A percentile compares a stretch with the other conserved stretches of the same genome.
Conservation (phyloP, 2,888 invertebrate species). For the Tricholauxania praeusta region DNA sequence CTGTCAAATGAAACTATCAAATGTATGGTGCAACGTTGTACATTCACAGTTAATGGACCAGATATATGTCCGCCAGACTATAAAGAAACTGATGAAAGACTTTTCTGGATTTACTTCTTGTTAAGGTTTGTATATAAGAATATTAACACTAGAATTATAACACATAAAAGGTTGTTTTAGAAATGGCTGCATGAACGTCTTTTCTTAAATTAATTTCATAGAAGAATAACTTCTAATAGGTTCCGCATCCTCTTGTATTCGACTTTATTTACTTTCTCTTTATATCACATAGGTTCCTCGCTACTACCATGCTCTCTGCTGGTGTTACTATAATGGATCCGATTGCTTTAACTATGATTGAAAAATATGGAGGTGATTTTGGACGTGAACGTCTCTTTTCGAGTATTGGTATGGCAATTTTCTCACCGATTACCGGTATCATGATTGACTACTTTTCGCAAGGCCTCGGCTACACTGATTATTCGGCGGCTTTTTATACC, state of each 20-base stretch:
- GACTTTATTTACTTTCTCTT: neutral
- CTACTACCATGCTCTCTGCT: conserved; percentile 84
- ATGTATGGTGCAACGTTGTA: conserved; percentile 83
- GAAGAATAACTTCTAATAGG: no score
- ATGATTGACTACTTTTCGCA: conserved; percentile 75
- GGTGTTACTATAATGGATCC: conserved; percentile 92
- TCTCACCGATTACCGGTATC: conserved; percentile 83
- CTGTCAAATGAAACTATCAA: conserved; percentile 75
- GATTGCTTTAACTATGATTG: conserved; percentile 86
- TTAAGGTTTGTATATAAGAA: conserved; percentile 65
- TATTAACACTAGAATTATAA: neutral
- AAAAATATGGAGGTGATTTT: conserved; percentile 85
- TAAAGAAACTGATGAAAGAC: conserved; percentile 80
- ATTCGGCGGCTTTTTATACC: conserved; percentile 86
- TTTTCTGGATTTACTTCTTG: conserved; percentile 87
- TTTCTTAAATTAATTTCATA: no score
- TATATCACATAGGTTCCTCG: conserved; percentile 73
- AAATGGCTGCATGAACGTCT: no score
- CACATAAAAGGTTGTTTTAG: neutral
- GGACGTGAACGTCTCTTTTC: conserved; percentile 85
- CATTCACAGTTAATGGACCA: conserved; percentile 80
- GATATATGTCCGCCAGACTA: conserved; percentile 85
- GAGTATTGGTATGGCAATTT: conserved; percentile 85
- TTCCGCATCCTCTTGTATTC: no score
- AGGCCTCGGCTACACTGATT: conserved; percentile 81